Evolutionary conservation across 2,888 invertebrate genomes (phyloP), one percentile per base, ranked within the genome.

Genomic region (Noctua janthina): DNA sequence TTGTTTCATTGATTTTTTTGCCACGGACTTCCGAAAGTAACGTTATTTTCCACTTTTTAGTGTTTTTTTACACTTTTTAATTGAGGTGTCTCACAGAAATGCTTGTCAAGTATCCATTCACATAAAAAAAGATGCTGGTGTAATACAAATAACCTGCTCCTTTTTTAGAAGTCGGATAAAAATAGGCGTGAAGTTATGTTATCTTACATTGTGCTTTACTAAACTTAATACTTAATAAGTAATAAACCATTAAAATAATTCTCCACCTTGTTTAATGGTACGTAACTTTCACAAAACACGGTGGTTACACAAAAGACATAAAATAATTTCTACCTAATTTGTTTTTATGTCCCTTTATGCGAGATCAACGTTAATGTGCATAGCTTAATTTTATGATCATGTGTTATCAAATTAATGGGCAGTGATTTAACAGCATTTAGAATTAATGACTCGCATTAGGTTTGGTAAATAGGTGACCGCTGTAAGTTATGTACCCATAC

Each of bases 361-460:
- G 73, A 29, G 43, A 86, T 77, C 62, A 77, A 74, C 35, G 68
- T 77, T 72, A 85, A 68, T 67, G 74, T 74, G 77, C 70, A 71
- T 74, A 51, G 62, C 74, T 86, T 67, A 74, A 86, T 86, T 86
- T 86, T 86, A 84, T 82, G 70, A 62, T 74, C 70, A 39, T 71
- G 62, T 73, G 70, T 67, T 82, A 77, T 74, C 62, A 69, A 66
- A 51, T 77, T 82, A 82, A 86, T 86, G 84, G 29, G 62, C 78
- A 59, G 74, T 81, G 81, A 85, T 85, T 85, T 80, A 72, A 62
- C 62, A 62, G 54, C 51, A 80, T 85, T 80, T 79, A 10, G 20
- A 59, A 62, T 85, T 54, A 81, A 85, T 54, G 69, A 10, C 64
- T 66, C 15, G 54, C 51, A 59, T 68, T 68, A 15, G 5, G 23